A percentile compares a stretch with the other conserved stretches of the same genome.
Conservation (phyloP, 2,797 vertebrate genomes). For the Acanthurus tractus region DNA sequence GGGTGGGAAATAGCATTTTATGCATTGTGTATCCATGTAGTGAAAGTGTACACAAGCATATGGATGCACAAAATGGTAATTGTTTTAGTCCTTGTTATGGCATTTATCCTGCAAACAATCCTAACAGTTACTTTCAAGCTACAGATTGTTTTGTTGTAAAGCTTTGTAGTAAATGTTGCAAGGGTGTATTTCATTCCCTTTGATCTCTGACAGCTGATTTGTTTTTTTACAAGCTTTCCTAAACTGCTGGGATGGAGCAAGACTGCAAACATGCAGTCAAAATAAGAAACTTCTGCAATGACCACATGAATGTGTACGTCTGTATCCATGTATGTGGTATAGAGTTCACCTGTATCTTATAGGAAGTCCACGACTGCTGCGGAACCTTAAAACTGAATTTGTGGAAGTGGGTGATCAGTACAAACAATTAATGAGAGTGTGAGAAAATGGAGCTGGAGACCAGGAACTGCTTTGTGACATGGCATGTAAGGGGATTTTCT, state of each 20-base stretch:
- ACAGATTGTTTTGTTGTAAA: constrained; percentile 16
- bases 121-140: background rate
- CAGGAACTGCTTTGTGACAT: constrained; percentile 22
- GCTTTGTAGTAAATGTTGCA: constrained; percentile 5
- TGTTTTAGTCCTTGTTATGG: constrained; percentile 34
- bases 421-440: constrained; percentile 56
- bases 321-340: constrained; percentile 10
- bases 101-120: constrained; percentile 9
- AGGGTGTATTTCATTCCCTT: constrained; percentile 1
- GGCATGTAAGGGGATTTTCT: constrained; percentile 34
- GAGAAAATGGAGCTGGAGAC: constrained; percentile 17
- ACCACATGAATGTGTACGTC: constrained; percentile 28
- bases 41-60: constrained; percentile 43
- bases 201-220: constrained; percentile 1
- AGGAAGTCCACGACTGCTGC: constrained; percentile 83
- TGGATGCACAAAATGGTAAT: constrained; percentile 46
- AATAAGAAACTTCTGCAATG: constrained; percentile 33
- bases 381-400: constrained; percentile 74
- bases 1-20: constrained; percentile 80
- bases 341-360: constrained; percentile 25
- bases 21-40: constrained; percentile 45
- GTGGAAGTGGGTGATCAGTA: constrained; percentile 58
- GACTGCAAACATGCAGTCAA: background rate
- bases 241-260: background rate
- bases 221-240: constrained; percentile 12